These are phyloP conservation scores for Oreonectes daqikongensis DNA, from an alignment of 2,797 vertebrate genomes.

Conservation along the genomic window DNA sequence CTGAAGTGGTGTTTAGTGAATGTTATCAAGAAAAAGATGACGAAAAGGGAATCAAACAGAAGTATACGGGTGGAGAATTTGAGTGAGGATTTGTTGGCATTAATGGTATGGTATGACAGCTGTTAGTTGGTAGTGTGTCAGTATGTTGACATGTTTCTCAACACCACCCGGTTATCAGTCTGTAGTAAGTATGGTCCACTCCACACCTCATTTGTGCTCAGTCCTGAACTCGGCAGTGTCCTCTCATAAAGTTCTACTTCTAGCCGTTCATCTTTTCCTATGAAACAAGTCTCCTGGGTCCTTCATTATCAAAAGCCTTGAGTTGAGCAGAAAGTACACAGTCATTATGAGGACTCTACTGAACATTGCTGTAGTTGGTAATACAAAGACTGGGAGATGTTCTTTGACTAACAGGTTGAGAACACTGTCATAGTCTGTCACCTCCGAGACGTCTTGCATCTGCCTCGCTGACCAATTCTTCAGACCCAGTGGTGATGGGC, in stretches of 20 bases:
- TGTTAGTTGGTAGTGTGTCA: not conserved
- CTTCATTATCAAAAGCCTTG: not conserved
- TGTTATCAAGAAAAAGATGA: not conserved
- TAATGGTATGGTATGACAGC: not conserved
- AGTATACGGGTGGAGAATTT: not conserved
- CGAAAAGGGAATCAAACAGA: not conserved
- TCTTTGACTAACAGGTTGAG: not conserved
- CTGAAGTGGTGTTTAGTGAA: not conserved
- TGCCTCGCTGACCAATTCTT: not conserved
- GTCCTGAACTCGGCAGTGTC: not conserved
- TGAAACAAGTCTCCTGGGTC: not conserved
- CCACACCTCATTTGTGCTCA: not conserved
- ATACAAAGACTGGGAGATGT: not conserved
- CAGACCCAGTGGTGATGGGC: not conserved
- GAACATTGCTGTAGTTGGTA: not conserved
- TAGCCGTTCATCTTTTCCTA: not conserved
- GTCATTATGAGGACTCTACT: not conserved
- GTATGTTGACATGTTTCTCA: not conserved
- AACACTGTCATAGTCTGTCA: not conserved
- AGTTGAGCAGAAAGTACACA: not conserved
- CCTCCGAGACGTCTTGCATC: not conserved
- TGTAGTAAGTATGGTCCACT: not conserved
- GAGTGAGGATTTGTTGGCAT: not conserved
- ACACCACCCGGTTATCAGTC: not conserved
- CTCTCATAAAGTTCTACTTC: not conserved